These are phyloP conservation scores for Syrmaticus mikado DNA, from an alignment of 2,113 vertebrate genomes.

Conservation along the genomic window DNA sequence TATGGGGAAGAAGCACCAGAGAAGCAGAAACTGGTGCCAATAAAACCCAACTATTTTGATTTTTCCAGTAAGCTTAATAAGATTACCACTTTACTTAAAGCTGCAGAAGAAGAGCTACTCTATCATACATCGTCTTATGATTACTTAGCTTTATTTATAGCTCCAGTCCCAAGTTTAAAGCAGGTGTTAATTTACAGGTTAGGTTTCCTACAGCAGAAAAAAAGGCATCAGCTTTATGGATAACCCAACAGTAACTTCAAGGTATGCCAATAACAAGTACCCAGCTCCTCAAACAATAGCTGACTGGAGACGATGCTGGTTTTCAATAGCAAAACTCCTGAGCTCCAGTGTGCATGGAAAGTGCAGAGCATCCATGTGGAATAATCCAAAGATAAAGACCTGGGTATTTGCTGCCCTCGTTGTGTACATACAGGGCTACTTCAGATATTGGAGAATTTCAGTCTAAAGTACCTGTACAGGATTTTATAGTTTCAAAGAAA, in stretches of 20 bases:
- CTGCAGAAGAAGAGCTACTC: neutral
- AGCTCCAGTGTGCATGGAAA: neutral
- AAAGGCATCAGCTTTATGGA: neutral
- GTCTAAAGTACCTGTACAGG: neutral
- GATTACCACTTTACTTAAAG: neutral
- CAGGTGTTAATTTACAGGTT: neutral
- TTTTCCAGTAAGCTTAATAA: neutral
- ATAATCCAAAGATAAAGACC: neutral
- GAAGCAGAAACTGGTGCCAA: neutral
- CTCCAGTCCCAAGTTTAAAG: neutral
- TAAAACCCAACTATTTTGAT: fast-evolving
- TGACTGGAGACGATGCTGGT: neutral
- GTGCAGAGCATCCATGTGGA: neutral
- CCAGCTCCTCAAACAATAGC: neutral
- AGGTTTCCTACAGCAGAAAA: neutral
- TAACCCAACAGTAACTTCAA: neutral
- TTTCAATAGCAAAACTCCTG: neutral
- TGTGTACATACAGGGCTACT: neutral
- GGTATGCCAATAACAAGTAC: too few species aligned
- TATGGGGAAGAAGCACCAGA: neutral
- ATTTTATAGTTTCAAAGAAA: neutral
- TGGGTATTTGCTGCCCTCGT: neutral
- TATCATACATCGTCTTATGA: neutral
- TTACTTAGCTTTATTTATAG: neutral
- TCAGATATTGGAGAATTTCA: neutral